Base-by-base conservation (phyloP, 1,140 invertebrate species). In the Drosophila busckii region DNA sequence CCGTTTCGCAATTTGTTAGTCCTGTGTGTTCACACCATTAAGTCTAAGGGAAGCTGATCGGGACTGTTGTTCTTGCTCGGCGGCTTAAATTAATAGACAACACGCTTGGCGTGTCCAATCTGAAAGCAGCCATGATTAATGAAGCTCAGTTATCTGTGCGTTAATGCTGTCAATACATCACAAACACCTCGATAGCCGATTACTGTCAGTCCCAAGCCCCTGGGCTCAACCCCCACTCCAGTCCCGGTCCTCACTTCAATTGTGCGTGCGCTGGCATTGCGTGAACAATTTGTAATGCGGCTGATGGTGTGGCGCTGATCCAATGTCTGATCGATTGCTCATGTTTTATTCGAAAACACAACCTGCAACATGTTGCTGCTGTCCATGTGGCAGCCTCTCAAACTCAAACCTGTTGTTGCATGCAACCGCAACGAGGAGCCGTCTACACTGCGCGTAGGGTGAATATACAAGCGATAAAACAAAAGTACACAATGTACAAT, bases 161-260 rank as follows among this genome's bases (percentile, higher is more conserved):
- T 69, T 80, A 75, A 82, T 80, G 75, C 64, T 69, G 75, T 80
- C 75, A 80, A 80, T 80, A 73, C 75, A 80, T 80, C 75, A 82
- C 44, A 66, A 40, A 64, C 69, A 69, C 73, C 61, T 32, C 26
- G 23, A 34, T 55, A 75, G 53, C 73, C 52, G 68, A 78, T 73
- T 75, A 56, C 44, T n/a, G n/a, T n/a, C 37, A 44, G 38, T 13
- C 25, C 7, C 32, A 17, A n/a, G n/a, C n/a, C n/a, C n/a, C n/a
- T n/a, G n/a, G 15, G 22, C 28, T 13, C 13, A 22, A 37, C 19
- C 50, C 26, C 13, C 10, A 22, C 56, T 58, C 50, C 20, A 7
- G 53, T 26, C 45, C 35, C 35, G 10, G 25, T 42, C 35, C 13
- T 23, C 22, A 22, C 34, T 50, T 44, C 16, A 15, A 29, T 54